These are phyloP conservation scores for Sepiola atlantica DNA, from an alignment of 2,888 invertebrate genomes.

Conservation along the genomic window DNA sequence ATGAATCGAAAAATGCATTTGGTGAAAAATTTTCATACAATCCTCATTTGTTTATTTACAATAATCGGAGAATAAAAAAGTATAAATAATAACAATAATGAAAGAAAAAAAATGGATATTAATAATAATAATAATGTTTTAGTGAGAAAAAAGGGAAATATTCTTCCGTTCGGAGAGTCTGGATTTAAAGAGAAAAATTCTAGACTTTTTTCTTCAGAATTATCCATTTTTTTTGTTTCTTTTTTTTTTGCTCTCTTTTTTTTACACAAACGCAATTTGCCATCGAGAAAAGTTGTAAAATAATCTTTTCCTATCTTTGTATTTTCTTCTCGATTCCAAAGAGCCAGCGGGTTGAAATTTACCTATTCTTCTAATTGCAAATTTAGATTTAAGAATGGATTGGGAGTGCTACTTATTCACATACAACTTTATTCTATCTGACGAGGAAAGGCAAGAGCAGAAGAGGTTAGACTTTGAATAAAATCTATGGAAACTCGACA, in stretches of 20 bases:
- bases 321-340: neutral
- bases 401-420: neutral
- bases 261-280: neutral
- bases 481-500: neutral
- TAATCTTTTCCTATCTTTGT: slow-evolving; percentile 16
- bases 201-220: neutral
- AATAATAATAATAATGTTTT: neutral
- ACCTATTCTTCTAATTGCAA: neutral
- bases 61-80: neutral
- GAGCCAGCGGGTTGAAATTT: neutral
- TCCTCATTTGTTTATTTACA: neutral
- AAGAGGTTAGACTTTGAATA: neutral
- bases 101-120: neutral
- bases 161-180: neutral
- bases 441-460: neutral
- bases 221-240: no score
- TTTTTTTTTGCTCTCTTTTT: neutral
- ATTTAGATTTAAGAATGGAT: neutral
- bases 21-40: neutral
- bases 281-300: neutral
- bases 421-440: neutral
- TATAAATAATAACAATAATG: neutral
- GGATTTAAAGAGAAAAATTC: neutral
- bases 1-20: neutral
- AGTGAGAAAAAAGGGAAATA: neutral